Base-by-base conservation (phyloP, 2,888 invertebrate species). In the Keiferia lycopersicella region DNA sequence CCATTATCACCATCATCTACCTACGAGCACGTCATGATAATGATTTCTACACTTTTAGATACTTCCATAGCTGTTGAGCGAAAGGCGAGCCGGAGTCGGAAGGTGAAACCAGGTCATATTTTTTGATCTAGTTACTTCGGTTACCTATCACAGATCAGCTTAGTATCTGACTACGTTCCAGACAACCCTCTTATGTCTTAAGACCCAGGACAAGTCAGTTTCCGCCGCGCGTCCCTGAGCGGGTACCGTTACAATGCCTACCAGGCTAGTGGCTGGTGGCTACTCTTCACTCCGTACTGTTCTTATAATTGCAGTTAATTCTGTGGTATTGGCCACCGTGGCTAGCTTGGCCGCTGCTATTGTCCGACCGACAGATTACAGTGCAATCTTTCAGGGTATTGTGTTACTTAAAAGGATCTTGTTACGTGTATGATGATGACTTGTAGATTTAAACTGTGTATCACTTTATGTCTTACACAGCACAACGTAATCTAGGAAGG, bases 281-380 rank as follows among this genome's bases (percentile, higher is more conserved):
- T 34, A 34, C 34, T 56, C 56, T 67, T 69, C 68, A 68, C 73
- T 68, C 77, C 73, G 83, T 86, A 87, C 88, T 87, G 88, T 87
- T 83, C 84, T 84, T 86, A 82, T 89, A 90, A 90, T 90, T 90
- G 88, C 86, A 84, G 87, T 84, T 84, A 87, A 87, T 88, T 80
- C 82, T 79, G 82, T 78, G 73, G 76, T 78, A 79, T 81, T 74
- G 79, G 70, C 65, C 68, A 69, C 65, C 70, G 61, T 67, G 70
- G 70, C 71, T 76, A 75, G 77, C 77, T 70, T 76, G 75, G 77
- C 77, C 69, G 75, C 78, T 70, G 75, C 72, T 81, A 79, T 53
- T 66, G 63, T 18, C 1, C 45, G 61, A 72, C 61, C 80, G 71
- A 63, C 63, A 8, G 50, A 71, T 65, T 41, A 62, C 8, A 61